Evolutionary conservation across 2,888 invertebrate species (phyloP).

Genomic region (Acanthosoma haemorrhoidale): DNA sequence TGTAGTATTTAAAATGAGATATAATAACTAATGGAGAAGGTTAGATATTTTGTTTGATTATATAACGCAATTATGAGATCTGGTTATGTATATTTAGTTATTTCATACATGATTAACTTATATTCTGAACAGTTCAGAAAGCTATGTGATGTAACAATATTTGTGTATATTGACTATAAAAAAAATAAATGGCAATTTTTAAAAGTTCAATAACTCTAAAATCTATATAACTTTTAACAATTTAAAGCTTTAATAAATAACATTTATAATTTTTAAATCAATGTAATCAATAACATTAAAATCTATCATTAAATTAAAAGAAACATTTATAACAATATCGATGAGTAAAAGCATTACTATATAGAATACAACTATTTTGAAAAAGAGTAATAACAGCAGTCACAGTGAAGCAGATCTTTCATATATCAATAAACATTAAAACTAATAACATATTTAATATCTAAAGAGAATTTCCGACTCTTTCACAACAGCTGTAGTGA

Average conservation of each 20-base stretch:
- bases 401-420: background rate
- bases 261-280: background rate
- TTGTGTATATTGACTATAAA: too few relatives aligned
- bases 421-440: background rate
- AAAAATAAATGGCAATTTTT: background rate
- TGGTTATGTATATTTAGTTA: background rate
- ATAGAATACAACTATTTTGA: background rate
- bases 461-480: background rate
- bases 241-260: slow-evolving; percentile 8
- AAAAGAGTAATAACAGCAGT: background rate
- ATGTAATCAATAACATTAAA: background rate
- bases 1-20: too few relatives aligned
- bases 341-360: background rate
- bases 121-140: background rate
- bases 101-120: background rate
- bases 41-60: too few relatives aligned
- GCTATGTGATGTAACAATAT: background rate
- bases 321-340: background rate
- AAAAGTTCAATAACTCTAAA: background rate
- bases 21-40: too few relatives aligned
- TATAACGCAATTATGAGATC: slow-evolving; percentile 14
- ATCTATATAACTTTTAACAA: background rate
- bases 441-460: background rate
- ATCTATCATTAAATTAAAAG: background rate
- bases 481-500: background rate